Evolutionary conservation across 1,140 invertebrate species (phyloP).

Genomic region (Phymorhynchus buccinoides): DNA sequence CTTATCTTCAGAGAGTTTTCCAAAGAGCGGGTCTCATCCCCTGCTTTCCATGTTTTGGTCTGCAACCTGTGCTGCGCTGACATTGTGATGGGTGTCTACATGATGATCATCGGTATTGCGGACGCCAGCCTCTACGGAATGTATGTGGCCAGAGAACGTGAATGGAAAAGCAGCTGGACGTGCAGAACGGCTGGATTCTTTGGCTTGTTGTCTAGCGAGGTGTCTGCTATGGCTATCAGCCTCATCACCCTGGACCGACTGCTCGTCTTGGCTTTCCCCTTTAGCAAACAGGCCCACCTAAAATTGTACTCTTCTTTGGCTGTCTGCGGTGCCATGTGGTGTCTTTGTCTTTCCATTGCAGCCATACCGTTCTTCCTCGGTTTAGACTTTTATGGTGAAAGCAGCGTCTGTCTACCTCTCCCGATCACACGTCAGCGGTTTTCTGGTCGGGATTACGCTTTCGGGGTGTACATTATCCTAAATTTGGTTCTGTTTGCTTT

Average conservation of each 20-base stretch:
- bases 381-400: slow-evolving; percentile 13
- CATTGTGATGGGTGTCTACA: slow-evolving; percentile 26
- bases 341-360: not conserved
- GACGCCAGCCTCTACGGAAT: not conserved
- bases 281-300: not conserved
- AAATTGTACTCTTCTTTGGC: not conserved
- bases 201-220: slow-evolving; percentile 1
- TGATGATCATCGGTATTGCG: slow-evolving; percentile 17
- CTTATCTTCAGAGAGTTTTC: not conserved
- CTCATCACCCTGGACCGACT: slow-evolving; percentile 25
- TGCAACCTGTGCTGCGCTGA: not conserved
- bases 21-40: not conserved
- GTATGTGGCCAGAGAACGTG: not conserved
- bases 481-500: slow-evolving; percentile 17
- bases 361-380: not conserved
- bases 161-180: not conserved
- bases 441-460: not conserved
- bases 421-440: not conserved
- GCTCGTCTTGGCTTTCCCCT: not conserved
- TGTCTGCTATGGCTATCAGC: not conserved
- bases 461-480: not conserved
- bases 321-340: not conserved
- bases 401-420: slow-evolving; percentile 12
- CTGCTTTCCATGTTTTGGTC: not conserved
- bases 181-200: slow-evolving; percentile 8